Evolutionary conservation across 2,797 vertebrate genomes (phyloP).

Genomic region (Buphagus erythrorhynchus): DNA sequence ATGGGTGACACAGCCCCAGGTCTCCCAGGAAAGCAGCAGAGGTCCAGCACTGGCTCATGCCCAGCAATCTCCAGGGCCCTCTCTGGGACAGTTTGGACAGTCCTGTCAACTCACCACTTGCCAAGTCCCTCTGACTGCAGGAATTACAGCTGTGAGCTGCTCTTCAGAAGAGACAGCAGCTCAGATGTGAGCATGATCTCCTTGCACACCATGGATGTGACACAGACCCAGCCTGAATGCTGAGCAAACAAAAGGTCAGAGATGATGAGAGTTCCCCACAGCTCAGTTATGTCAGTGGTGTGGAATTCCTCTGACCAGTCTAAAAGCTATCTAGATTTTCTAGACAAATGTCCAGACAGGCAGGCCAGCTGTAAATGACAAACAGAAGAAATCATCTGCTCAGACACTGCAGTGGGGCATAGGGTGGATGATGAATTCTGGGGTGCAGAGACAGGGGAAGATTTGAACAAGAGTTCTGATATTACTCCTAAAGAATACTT

Average conservation of each 20-base stretch:
- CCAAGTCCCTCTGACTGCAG: not conserved
- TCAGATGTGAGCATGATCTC: not conserved
- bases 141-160: not conserved
- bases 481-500: not conserved
- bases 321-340: not conserved
- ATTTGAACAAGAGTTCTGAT: not conserved
- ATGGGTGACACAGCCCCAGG: not conserved
- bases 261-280: not conserved
- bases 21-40: not conserved
- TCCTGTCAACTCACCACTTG: not conserved
- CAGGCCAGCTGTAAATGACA: not conserved
- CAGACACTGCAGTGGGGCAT: not conserved
- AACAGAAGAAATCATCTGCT: not conserved
- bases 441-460: not conserved
- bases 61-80: not conserved
- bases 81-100: not conserved
- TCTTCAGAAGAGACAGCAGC: not conserved
- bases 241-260: not conserved
- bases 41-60: not conserved
- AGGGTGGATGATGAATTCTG: not conserved
- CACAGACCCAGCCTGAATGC: not conserved
- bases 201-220: not conserved
- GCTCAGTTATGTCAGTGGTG: not conserved
- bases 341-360: not conserved
- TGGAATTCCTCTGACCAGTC: not conserved